Evolutionary conservation across 1,140 invertebrate species (phyloP), one percentile per base, ranked within the genome.

Genomic region (Agrypnia vestita): DNA sequence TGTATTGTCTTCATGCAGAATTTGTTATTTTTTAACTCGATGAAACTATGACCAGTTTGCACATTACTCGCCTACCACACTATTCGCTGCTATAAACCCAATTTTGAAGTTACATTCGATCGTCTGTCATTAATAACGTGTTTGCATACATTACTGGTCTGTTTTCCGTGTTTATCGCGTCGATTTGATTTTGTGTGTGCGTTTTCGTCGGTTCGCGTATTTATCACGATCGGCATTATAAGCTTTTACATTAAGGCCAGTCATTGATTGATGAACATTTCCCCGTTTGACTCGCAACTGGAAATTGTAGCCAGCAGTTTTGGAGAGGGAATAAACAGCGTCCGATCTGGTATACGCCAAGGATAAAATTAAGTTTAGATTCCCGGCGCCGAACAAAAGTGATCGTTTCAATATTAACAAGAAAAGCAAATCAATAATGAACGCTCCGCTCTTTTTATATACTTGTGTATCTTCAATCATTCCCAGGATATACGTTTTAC

Each of bases 211-310:
- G 46, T 69, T 69, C 43, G 43, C 44, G 64, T 46, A 69, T 69
- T 69, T 69, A 69, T 69, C 64, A 47, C 44, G 64, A 69, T 69
- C 64, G 64, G 64, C 64, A 47, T 69, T 46, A 69, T 69, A 69
- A 69, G 64, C 64, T 69, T 69, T 69, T 47, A 47, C 64, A 69
- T 69, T 69, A 69, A 69, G 64, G 64, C 15, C 64, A 47, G 64
- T 49, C 64, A 69, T 69, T 69, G 64, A 69, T 69, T 69, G 64
- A 69, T 69, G 64, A 49, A 69, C 64, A 51, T 49, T 69, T 17
- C 46, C 64, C 64, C 44, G 15, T 69, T 49, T 15, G 43, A 69
- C 44, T 44, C 64, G 12, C 64, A 19, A 15, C 43, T 47, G 64
- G 64, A 69, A 47, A 46, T 15, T n/a, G 43, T 49, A 15, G 44